Base-by-base conservation (phyloP, 2,888 invertebrate species). In the Caenorhabditis becei region DNA sequence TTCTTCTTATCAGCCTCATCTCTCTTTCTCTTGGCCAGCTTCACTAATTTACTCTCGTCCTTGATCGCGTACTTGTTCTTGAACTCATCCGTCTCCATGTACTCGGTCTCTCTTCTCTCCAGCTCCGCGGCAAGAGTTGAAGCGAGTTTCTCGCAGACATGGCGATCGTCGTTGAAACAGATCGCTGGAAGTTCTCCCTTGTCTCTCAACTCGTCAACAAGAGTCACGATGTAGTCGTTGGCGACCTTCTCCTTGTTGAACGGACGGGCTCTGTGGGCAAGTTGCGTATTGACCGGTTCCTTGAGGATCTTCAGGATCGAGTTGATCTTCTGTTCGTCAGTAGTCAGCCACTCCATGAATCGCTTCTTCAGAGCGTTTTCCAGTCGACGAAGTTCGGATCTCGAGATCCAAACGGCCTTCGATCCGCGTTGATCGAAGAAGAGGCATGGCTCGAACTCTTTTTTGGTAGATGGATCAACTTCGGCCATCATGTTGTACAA, bases 101-200 rank as follows among this genome's bases (percentile, higher is more conserved):
- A 90, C 10, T 77, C 84, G 26, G 37, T 11, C 74, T 89, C 88
- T 23, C 89, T 83, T 23, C 67, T 71, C 59, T 90, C 86, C 62
- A 90, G 49, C 49, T 89, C 89, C 28, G 72, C 78, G 47, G 67
- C 74, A 18, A 84, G 61, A 14, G 65, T 65, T 7, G 20, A 59
- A 2, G 90, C 89, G 58, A 90, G 71, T 18, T 59, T 77, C 65
- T 90, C 89, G 53, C 90, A 90, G 2, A 90, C 80, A 26, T 86
- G 84, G 59, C 90, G 88, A 75, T 89, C 87, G 56, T 90, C 90
- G 63, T 89, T 90, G 86, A 90, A 90, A 62, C 90, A 90, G 47
- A 90, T 86, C 1, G 89, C 89, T 18, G 90, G 90, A 11, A 90
- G 77, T 80, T 88, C 89, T 26, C 81, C 82, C 53, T 86, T 85